Base-by-base conservation (phyloP, 1,140 invertebrate genomes). In the Ips typographus region DNA sequence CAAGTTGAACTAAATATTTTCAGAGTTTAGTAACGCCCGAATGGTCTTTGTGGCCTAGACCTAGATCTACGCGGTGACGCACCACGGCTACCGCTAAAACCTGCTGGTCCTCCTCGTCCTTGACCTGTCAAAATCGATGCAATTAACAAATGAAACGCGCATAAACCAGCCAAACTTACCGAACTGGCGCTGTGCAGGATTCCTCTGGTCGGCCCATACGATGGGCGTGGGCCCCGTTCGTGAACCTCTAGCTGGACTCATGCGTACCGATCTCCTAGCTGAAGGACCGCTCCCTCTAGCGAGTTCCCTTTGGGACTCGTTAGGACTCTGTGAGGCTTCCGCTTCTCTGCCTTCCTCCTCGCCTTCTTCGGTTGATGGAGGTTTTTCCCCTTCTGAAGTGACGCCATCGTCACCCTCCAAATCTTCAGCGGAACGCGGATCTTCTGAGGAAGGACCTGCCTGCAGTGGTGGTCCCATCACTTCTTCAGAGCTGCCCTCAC, bases 271-370 rank as follows among this genome's bases (percentile, higher is more conserved):
- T 7, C 76, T 69, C 37, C 78, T 68, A 2, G 73, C 73, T 41
- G 73, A 65, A 8, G 49, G 52, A 7, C 66, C 62, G 4, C 38
- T 43, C 0, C 73, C 71, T 3, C 74, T 62, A 39, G 70, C 72
- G 7, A 71, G 72, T 42, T 76, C 74, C n/a, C 78, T 78, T n/a
- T 82, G 74, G 36, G 78, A 77, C 6, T 76, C 84, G 4, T 84
- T 85, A 0, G 84, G 83, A 7, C 84, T 84, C 1, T 87, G 87
- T 59, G 85, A 86, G 0, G 88, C 88, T 79, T 90, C 89, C 3
- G 87, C 88, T 75, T 90, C 89, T 39, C 88, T 84, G 5, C 87
- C 87, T 70, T 91, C 89, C 75, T 90, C 88, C 53, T 83, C 84
- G 66, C 80, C 79, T 71, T 86, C 85, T 68, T 85, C 84, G 7